Evolutionary conservation across 2,113 vertebrate genomes (phyloP).

Genomic region (Oxygymnocypris stewartii): DNA sequence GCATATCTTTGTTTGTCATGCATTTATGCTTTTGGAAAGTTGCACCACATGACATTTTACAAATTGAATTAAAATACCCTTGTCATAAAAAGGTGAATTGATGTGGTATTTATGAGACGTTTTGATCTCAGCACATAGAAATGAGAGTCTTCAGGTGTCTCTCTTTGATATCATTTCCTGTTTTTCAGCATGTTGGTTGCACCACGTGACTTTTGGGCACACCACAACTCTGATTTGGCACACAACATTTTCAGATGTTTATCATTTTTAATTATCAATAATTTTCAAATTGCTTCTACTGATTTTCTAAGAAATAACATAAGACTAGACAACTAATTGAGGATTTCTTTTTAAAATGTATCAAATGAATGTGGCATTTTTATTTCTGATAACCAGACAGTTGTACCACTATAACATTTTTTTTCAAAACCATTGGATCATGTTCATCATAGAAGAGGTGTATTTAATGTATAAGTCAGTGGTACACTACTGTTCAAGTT

Average conservation of each 20-base stretch:
- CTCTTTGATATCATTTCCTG: neutral
- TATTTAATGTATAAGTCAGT: neutral
- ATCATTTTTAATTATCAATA: neutral
- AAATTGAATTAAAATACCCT: neutral
- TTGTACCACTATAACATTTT: neutral
- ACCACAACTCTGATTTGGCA: neutral
- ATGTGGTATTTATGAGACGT: neutral
- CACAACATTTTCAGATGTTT: neutral
- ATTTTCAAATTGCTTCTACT: neutral
- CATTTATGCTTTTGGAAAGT: neutral
- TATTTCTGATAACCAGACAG: neutral
- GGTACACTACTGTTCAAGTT: neutral
- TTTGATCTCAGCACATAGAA: neutral
- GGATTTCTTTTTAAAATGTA: neutral
- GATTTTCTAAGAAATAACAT: neutral
- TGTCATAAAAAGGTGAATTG: neutral
- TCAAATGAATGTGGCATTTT: neutral
- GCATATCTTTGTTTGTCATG: neutral
- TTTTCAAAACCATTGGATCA: neutral
- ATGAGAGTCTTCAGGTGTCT: neutral
- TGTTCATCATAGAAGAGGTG: neutral
- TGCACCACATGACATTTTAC: neutral
- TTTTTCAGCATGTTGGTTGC: neutral
- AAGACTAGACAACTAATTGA: neutral
- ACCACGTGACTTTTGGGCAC: neutral